A percentile compares a stretch with the other conserved stretches of the same genome.
phyloP scores from a whole-genome alignment of 2,888 invertebrate species.

The Stomorhina lunata region DNA sequence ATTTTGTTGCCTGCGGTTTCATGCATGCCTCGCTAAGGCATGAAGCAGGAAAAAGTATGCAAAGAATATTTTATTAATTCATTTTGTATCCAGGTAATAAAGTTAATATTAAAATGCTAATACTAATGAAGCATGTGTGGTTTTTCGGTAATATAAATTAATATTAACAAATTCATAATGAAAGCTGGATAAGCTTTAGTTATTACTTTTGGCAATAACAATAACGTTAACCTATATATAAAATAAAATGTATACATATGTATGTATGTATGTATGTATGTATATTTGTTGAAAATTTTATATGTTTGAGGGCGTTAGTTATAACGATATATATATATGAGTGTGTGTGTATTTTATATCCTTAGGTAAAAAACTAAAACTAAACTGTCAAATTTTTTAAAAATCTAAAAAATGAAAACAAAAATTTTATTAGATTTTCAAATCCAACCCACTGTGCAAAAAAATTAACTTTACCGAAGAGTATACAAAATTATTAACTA shows the following conservation, averaged over 20 bases:
- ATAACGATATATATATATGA: too few relatives aligned
- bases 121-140: neutral
- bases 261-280: neutral
- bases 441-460: too few relatives aligned
- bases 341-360: too few relatives aligned
- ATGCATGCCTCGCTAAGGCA: neutral
- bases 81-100: neutral
- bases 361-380: too few relatives aligned
- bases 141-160: constrained; percentile 3
- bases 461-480: too few relatives aligned
- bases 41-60: neutral
- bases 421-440: too few relatives aligned
- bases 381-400: too few relatives aligned
- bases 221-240: neutral
- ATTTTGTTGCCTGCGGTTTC: neutral
- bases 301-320: too few relatives aligned
- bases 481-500: too few relatives aligned
- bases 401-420: too few relatives aligned
- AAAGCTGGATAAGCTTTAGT: neutral
- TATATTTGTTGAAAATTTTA: too few relatives aligned
- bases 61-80: constrained; percentile 1
- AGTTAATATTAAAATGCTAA: neutral
- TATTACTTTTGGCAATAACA: neutral
- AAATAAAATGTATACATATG: neutral
- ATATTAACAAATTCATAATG: neutral